phyloP scores from a whole-genome alignment of 2,797 vertebrate species.

The Phoxinus dragarum region DNA sequence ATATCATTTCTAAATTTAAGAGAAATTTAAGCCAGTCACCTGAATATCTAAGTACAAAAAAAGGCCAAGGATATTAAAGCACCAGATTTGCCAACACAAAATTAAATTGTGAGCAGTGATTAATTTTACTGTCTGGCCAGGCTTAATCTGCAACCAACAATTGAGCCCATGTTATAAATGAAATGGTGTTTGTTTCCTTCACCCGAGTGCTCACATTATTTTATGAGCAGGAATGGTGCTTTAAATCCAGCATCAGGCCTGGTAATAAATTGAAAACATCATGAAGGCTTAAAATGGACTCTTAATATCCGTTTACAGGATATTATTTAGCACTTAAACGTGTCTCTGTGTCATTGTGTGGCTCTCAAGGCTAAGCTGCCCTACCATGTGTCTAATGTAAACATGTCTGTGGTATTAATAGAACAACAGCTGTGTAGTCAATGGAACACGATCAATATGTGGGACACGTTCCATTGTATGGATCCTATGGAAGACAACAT shows the following conservation, averaged over 20 bases:
- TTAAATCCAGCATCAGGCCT: constrained; percentile 5
- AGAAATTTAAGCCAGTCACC: not conserved
- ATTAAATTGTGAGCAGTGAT: constrained; percentile 34
- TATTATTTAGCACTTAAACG: constrained; percentile 27
- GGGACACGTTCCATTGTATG: constrained; percentile 27
- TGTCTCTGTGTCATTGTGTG: constrained; percentile 11
- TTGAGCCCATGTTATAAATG: constrained; percentile 26
- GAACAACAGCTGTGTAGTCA: constrained; percentile 31
- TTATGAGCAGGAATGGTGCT: constrained; percentile 14
- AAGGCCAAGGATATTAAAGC: constrained; percentile 7
- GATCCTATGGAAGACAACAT: constrained; percentile 27
- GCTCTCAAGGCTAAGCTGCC: constrained; percentile 31
- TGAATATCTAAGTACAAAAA: not conserved
- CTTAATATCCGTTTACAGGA: not conserved
- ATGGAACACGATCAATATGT: constrained; percentile 43
- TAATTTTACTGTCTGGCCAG: not conserved
- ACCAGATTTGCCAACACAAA: constrained; percentile 13
- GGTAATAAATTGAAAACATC: constrained; percentile 35
- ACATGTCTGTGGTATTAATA: constrained; percentile 50
- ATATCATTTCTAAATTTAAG: not conserved
- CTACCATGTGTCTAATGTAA: constrained; percentile 29
- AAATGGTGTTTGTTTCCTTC: constrained; percentile 28
- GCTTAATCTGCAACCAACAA: constrained; percentile 39
- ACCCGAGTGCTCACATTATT: not conserved
- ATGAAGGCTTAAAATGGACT: constrained; percentile 24